Base-by-base conservation (phyloP, 2,888 invertebrate species). In the Metacarcinus magister region DNA sequence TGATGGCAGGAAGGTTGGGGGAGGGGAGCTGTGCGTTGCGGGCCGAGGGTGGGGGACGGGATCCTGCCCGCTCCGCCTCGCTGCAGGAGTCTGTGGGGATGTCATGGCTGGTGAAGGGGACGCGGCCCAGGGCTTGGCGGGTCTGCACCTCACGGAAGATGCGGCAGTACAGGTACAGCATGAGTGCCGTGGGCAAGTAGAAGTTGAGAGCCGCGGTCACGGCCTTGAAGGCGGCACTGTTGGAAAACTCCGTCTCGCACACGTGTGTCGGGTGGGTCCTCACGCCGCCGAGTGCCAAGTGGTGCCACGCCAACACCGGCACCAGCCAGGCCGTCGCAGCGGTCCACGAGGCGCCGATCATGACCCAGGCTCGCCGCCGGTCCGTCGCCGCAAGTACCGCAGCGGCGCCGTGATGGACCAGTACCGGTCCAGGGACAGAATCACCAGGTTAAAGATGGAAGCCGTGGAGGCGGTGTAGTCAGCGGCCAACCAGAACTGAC, bases 381-480 rank as follows among this genome's bases (percentile, higher is more conserved):
- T 98, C 93, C 98, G 97, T 97, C 97, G 97, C 13, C 98, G 97
- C 93, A 98, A 97, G 97, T 98, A 98, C 95, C 97, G 97, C n/a
- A 98, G 97, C 3, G 98, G 98, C 5, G 97, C 97, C 28, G 98
- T 98, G 93, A 98, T 98, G 46, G 98, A 98, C 98, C 98, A 98
- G 97, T 98, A 98, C 32, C 98, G 97, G 97, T 98, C 98, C 92
- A 98, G 97, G 48, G 97, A 97, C 32, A 98, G 97, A 39, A 98
- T 97, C 97, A 98, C 98, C 67, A 98, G 97, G 97, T 98, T 98
- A 92, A 98, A 97, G 96, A 98, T 98, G 94, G 98, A 98, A 13
- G 98, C 98, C 0, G 98, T 98, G 97, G 98, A 98, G 95, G 98
- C 98, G 2, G 98, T 98, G 97, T 98, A 98, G 97, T 98, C 98